These are phyloP conservation scores for Drosophila melanica DNA, from an alignment of 1,140 invertebrate species.

Conservation along the genomic window DNA sequence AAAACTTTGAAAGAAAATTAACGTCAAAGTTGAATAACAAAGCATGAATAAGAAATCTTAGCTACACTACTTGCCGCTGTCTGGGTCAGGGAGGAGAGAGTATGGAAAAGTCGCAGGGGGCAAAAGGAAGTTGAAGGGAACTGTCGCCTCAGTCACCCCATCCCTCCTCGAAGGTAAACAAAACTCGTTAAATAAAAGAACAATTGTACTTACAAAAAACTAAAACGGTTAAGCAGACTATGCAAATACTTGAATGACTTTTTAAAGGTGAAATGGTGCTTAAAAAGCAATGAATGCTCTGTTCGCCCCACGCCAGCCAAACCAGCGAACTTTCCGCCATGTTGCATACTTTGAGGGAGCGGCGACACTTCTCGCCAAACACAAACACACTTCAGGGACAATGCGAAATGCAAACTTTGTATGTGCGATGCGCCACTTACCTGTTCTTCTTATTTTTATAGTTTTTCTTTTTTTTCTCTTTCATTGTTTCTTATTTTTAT, in stretches of 20 bases:
- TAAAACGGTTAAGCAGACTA: conserved; percentile 83
- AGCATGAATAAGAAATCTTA: conserved; percentile 76
- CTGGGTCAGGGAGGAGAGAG: conserved; percentile 19
- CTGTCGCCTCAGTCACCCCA: conserved; percentile 29
- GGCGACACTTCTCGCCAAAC: conserved; percentile 29
- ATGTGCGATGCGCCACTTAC: conserved; percentile 24
- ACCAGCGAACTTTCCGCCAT: conserved; percentile 35
- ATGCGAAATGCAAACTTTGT: conserved; percentile 53
- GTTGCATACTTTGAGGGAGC: conserved; percentile 48
- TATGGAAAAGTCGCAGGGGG: not conserved
- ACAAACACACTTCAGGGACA: conserved; percentile 42
- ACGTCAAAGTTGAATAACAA: conserved; percentile 79
- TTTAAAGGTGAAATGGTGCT: conserved; percentile 83
- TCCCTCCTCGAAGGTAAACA: conserved; percentile 58
- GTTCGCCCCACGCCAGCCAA: not conserved
- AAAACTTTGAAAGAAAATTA: conserved; percentile 73
- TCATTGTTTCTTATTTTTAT: conserved; percentile 11
- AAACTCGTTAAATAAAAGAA: conserved; percentile 83
- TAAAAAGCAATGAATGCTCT: conserved; percentile 80
- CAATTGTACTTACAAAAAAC: conserved; percentile 78
- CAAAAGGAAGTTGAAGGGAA: conserved; percentile 7
- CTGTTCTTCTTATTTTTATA: not conserved
- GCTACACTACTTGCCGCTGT: conserved; percentile 54
- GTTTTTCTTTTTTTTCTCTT: conserved; percentile 5
- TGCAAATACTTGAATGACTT: conserved; percentile 83